These are phyloP conservation scores for Trachurus trachurus DNA, from an alignment of 2,797 vertebrate species.

Conservation along the genomic window DNA sequence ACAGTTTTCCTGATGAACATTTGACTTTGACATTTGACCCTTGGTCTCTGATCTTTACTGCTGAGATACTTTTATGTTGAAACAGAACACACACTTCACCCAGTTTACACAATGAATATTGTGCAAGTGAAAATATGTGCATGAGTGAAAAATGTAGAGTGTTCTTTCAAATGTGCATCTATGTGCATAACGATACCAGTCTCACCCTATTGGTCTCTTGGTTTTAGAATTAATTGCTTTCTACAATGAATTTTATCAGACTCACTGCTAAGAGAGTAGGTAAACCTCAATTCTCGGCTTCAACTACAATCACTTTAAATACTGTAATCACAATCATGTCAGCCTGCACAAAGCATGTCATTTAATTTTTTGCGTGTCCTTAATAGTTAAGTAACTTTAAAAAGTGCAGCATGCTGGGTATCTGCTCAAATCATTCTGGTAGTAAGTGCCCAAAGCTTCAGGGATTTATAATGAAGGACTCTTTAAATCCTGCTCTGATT, in stretches of 20 bases:
- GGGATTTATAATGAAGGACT: background rate
- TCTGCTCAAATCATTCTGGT: background rate
- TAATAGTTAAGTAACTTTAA: background rate
- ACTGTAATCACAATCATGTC: background rate
- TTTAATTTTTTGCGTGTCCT: background rate
- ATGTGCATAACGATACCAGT: background rate
- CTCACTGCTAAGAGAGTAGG: background rate
- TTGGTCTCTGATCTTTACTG: background rate
- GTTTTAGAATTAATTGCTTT: background rate
- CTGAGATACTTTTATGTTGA: constrained; percentile 12
- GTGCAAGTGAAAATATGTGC: background rate
- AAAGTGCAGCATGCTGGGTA: background rate
- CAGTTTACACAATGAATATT: background rate
- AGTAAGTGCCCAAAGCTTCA: background rate
- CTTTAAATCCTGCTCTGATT: background rate
- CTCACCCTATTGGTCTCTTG: background rate
- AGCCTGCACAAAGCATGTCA: background rate
- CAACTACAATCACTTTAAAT: too few species aligned
- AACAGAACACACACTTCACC: background rate
- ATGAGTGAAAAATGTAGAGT: background rate
- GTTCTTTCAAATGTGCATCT: background rate
- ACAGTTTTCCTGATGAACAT: too few species aligned
- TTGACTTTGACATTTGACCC: constrained; percentile 6
- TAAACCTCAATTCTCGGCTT: background rate
- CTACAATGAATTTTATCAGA: background rate